phyloP scores from a whole-genome alignment of 2,113 vertebrate genomes.

The Charina bottae region DNA sequence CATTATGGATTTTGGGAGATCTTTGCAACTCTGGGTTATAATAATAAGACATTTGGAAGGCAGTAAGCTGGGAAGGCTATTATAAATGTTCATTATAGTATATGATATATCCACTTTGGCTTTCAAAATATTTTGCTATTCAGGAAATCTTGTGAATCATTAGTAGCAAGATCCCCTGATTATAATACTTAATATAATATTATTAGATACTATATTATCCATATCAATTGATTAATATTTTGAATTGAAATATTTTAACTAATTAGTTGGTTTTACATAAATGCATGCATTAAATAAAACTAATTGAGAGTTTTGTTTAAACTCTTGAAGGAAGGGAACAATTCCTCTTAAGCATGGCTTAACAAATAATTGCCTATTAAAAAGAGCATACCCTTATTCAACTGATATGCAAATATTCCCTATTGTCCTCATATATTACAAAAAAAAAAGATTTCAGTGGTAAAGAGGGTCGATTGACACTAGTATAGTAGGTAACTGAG shows the following conservation, averaged over 20 bases:
- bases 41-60: too few species aligned
- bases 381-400: neutral
- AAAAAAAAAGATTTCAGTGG: neutral
- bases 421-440: neutral
- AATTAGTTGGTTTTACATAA: slow-evolving; percentile 7
- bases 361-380: neutral
- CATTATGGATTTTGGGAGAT: too few species aligned
- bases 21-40: too few species aligned
- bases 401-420: neutral
- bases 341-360: neutral
- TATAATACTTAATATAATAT: neutral
- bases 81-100: too few species aligned
- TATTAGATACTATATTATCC: neutral
- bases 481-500: neutral
- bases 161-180: neutral
- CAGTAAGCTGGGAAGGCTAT: too few species aligned
- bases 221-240: neutral
- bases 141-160: too few species aligned
- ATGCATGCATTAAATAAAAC: neutral
- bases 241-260: neutral
- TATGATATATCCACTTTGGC: too few species aligned
- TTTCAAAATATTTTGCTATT: too few species aligned
- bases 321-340: neutral
- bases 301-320: neutral
- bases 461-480: neutral